Base-by-base conservation (phyloP, 2,113 vertebrate species). In the Leptocoma aspasia region DNA sequence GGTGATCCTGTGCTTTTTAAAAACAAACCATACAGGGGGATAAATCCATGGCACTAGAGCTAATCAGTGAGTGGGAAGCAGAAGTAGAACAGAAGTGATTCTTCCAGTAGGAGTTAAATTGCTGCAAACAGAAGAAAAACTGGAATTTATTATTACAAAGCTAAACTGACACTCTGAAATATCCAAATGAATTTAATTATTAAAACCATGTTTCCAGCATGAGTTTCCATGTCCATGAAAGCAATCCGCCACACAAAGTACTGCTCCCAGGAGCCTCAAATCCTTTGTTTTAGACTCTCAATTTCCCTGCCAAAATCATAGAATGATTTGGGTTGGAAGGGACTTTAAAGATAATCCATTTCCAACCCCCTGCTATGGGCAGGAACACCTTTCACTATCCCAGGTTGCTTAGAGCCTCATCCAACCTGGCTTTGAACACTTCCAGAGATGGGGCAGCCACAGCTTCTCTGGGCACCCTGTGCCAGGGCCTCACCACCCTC, bases 151-250 rank as follows among this genome's bases (percentile, higher is more conserved):
- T 90, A 82, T 77, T 82, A 42, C 59, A 57, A 66, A 94, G 65
- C 54, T 45, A 88, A 95, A 69, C 26, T 50, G 57, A 83, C 82
- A 54, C 56, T 87, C 50, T 64, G 13, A 89, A 92, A 94, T 33
- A 91, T 42, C 45, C 78, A 90, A 87, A 91, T 37, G 27, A 94
- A 76, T 79, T 70, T 76, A 87, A 69, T 88, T 33, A 95, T 80
- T 93, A 85, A 64, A 91, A 88, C 54, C 70, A 66, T 17, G 50
- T 73, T 97, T 93, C 52, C 59, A 73, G 47, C n/a, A 33, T 31
- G 42, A 78, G 9, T 86, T 92, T 81, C 69, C 53, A 27, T 23
- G 39, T 79, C 84, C 69, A 44, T 44, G 30, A 91, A 91, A 86
- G 60, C 52, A 84, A 82, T 42, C 59, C 13, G 2, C 28, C 85